A percentile compares a stretch with the other conserved stretches of the same genome.
phyloP scores from a whole-genome alignment of 2,797 vertebrate genomes.

The Sebastes iracundus region DNA sequence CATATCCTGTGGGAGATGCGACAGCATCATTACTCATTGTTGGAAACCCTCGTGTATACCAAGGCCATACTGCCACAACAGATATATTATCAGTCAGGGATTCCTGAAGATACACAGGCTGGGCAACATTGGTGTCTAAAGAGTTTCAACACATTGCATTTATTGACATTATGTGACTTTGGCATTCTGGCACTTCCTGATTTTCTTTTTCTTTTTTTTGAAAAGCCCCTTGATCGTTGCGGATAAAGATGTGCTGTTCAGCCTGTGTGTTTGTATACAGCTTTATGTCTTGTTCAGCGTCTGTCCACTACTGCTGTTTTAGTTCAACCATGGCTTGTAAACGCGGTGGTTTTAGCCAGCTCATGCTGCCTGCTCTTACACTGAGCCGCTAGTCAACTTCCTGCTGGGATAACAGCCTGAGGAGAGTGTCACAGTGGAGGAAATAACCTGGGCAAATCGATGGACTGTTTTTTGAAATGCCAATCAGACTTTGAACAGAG shows the following conservation, averaged over 20 bases:
- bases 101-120: background rate
- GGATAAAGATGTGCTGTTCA: background rate
- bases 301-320: background rate
- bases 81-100: conserved; percentile 15
- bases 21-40: conserved; percentile 39
- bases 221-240: background rate
- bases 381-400: conserved; percentile 43
- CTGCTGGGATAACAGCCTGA: conserved; percentile 62
- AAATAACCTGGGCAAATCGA: conserved; percentile 69
- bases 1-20: conserved; percentile 32
- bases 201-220: background rate
- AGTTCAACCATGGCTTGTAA: conserved; percentile 4
- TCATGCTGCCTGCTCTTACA: conserved; percentile 26
- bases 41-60: conserved; percentile 13
- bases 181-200: background rate
- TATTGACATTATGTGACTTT: background rate
- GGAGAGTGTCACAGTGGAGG: conserved; percentile 56
- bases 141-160: background rate
- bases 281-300: background rate
- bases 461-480: conserved; percentile 66
- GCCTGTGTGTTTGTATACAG: background rate
- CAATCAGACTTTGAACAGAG: conserved; percentile 71
- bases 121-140: background rate
- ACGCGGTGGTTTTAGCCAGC: conserved; percentile 1
- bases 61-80: conserved; percentile 14